Evolutionary conservation across 2,888 invertebrate genomes (phyloP).

Genomic region (Diarsia rubi): DNA sequence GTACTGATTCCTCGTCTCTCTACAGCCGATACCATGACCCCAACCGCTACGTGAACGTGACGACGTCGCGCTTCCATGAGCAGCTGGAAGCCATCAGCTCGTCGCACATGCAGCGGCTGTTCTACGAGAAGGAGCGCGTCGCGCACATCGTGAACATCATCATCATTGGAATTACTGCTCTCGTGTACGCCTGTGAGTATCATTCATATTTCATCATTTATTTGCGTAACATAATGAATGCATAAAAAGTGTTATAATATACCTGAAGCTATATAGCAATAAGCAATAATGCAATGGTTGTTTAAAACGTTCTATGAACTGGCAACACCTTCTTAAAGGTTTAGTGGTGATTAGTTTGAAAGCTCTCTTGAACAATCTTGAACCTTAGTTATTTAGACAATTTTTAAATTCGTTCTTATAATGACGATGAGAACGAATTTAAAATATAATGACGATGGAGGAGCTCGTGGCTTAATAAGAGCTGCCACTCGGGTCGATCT

Average conservation of each 20-base stretch:
- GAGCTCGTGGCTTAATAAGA: too few species aligned
- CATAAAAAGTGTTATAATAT: background rate
- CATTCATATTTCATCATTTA: background rate
- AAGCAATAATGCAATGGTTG: too few species aligned
- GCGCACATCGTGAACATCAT: slow-evolving; percentile 83
- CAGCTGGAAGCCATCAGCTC: slow-evolving; percentile 38
- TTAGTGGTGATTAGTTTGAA: background rate
- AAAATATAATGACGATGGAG: too few species aligned
- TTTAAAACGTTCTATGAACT: background rate
- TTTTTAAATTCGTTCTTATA: background rate
- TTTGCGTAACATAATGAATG: background rate
- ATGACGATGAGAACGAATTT: too few species aligned
- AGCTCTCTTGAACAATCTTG: too few species aligned
- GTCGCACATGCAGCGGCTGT: slow-evolving; percentile 56
- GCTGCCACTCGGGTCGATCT: too few species aligned
- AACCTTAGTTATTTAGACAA: too few species aligned
- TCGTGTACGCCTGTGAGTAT: slow-evolving; percentile 90
- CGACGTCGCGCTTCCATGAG: slow-evolving; percentile 26
- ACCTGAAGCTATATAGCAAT: background rate
- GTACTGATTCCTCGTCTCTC: slow-evolving; percentile 1
- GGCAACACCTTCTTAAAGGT: background rate
- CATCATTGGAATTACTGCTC: slow-evolving; percentile 86
- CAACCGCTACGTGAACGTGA: slow-evolving; percentile 47
- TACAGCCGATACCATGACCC: slow-evolving; percentile 47
- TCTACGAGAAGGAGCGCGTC: slow-evolving; percentile 77